Evolutionary conservation across 2,888 invertebrate genomes (phyloP).

Genomic region (Polia nebulosa): DNA sequence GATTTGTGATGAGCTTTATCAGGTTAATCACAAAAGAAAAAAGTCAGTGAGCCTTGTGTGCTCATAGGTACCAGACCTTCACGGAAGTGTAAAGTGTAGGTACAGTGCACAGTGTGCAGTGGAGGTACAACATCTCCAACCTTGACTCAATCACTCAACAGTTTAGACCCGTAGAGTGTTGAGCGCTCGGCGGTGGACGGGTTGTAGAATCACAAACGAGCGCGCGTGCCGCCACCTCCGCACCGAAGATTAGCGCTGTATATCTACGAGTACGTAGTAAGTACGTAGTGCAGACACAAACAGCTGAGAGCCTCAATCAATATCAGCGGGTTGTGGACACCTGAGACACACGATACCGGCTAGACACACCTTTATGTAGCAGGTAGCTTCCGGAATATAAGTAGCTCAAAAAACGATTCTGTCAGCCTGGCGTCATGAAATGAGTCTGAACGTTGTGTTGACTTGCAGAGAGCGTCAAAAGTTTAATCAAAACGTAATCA

Average conservation of each 20-base stretch:
- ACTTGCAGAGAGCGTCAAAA: not conserved
- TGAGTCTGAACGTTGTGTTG: no score
- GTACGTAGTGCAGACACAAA: not conserved
- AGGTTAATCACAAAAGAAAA: no score
- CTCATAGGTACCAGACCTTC: not conserved
- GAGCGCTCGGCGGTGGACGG: not conserved
- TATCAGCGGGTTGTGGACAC: not conserved
- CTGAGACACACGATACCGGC: no score
- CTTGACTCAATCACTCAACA: not conserved
- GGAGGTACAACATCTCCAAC: no score
- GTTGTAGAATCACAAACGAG: not conserved
- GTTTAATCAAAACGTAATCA: not conserved
- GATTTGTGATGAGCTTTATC: no score
- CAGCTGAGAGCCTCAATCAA: not conserved
- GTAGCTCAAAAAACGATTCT: no score
- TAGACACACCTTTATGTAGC: not conserved
- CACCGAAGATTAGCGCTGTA: not conserved
- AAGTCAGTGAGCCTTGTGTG: no score
- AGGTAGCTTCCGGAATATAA: no score
- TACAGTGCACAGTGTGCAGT: no score
- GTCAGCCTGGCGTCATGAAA: no score
- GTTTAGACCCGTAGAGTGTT: not conserved
- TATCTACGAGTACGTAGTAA: not conserved
- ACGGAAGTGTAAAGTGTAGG: not conserved
- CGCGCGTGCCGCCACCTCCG: slow-evolving; percentile 5